Base-by-base conservation (phyloP, 2,888 invertebrate species). In the Neoascia interrupta region DNA sequence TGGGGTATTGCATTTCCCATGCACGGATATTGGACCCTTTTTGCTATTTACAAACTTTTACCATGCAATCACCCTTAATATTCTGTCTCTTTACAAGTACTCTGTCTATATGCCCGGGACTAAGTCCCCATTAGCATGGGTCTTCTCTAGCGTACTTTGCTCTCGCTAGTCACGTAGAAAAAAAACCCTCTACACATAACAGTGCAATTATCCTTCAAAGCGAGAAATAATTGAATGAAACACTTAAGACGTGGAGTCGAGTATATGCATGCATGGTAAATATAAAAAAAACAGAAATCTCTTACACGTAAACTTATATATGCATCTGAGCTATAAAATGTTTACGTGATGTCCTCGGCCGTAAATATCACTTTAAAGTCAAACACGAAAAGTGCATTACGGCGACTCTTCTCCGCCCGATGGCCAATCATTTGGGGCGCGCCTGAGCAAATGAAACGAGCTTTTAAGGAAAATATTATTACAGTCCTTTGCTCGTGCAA, bases 311-410 rank as follows among this genome's bases (percentile, higher is more conserved):
- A 31, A 26, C 66, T 39, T 68, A 34, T 54, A 43, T 66, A 73
- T 79, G 72, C 73, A 79, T 79, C 56, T 37, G 73, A 72, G 56
- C 66, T 66, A 68, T 79, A 72, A 79, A 79, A 66, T 79, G 73
- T 73, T 79, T 72, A 73, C 79, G 72, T 79, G 79, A 68, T 73
- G 68, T 61, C 54, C 54, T 73, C 60, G 79, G 72, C 68, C 66
- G 79, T 79, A 79, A 79, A 79, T 73, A 73, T 58, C 73, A 79
- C 73, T 79, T 79, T 72, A 73, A 79, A 79, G 34, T 72, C 56
- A 23, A 73, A 79, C 79, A 79, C 37, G 72, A 79, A 72, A 79
- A 79, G 60, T 79, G 79, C 79, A 79, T 79, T 79, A 79, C 72
- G 61, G 47, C 36, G 47, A 54, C 60, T 19, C 41, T 61, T 56